phyloP scores from a whole-genome alignment of 2,113 vertebrate genomes.

The Hipposideros armiger region DNA sequence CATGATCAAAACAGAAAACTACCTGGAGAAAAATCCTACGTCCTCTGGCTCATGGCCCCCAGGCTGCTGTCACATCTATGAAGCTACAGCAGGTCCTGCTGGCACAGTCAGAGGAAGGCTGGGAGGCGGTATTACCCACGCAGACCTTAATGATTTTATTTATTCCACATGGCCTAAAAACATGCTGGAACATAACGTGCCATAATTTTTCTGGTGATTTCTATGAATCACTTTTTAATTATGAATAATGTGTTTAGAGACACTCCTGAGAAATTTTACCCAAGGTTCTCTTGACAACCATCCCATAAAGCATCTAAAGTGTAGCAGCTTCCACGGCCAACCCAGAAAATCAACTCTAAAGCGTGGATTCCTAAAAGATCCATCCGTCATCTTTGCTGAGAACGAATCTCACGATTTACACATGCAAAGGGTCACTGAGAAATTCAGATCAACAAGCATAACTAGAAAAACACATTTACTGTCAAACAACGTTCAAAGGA shows the following conservation, averaged over 20 bases:
- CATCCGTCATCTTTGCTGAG: conserved; percentile 79
- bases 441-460: conserved; percentile 66
- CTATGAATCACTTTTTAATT: conserved; percentile 84
- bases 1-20: background rate
- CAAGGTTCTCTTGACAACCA: conserved; percentile 80
- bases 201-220: conserved; percentile 77
- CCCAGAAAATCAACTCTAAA: conserved; percentile 74
- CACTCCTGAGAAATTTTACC: conserved; percentile 72
- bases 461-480: conserved; percentile 60
- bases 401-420: conserved; percentile 72
- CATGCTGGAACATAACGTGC: conserved; percentile 75
- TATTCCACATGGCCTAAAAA: conserved; percentile 77
- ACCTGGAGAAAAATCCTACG: background rate
- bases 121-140: conserved; percentile 15
- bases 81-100: background rate
- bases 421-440: conserved; percentile 63
- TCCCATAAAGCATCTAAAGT: conserved; percentile 80
- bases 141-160: conserved; percentile 68
- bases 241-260: conserved; percentile 84
- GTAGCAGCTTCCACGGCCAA: conserved; percentile 74
- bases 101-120: background rate
- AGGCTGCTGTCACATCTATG: background rate
- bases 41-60: background rate
- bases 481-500: conserved; percentile 77
- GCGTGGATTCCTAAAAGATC: conserved; percentile 84